phyloP scores from a whole-genome alignment of 2,888 invertebrate species.

The Cremastobaeus sp. region DNA sequence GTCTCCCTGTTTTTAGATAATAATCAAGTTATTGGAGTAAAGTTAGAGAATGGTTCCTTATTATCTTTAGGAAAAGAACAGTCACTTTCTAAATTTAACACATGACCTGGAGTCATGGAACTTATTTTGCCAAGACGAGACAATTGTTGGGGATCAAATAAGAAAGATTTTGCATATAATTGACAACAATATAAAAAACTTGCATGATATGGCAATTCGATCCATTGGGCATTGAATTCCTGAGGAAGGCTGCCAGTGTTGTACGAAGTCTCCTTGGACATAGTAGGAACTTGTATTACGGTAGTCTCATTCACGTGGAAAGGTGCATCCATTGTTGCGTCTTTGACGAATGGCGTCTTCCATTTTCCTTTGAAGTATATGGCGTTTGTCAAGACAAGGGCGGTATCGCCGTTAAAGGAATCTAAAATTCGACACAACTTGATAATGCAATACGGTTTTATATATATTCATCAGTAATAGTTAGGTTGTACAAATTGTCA shows the following conservation, averaged over 20 bases:
- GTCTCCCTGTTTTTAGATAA: constrained; percentile 41
- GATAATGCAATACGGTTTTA: no score
- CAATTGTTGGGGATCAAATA: not conserved
- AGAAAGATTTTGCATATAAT: not conserved
- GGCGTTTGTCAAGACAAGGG: constrained; percentile 89
- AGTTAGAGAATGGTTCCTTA: not conserved
- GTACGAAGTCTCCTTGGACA: constrained; percentile 81
- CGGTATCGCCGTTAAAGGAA: constrained; percentile 80
- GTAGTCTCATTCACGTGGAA: constrained; percentile 82
- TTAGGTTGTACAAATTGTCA: no score
- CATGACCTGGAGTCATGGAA: not conserved
- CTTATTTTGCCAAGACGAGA: not conserved
- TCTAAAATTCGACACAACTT: constrained; percentile 72
- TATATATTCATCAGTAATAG: no score
- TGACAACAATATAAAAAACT: not conserved
- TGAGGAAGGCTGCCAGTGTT: constrained; percentile 21
- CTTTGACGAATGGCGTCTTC: constrained; percentile 83
- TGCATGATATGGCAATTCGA: constrained; percentile 86
- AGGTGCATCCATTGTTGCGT: constrained; percentile 81
- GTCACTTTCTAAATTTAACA: not conserved
- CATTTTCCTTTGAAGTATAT: constrained; percentile 92
- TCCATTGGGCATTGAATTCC: constrained; percentile 81
- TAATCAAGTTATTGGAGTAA: not conserved
- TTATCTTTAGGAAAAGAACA: not conserved
- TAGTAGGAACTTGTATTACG: constrained; percentile 84